These are phyloP conservation scores for Patagioenas fasciata DNA, from an alignment of 2,113 vertebrate species.

Conservation along the genomic window DNA sequence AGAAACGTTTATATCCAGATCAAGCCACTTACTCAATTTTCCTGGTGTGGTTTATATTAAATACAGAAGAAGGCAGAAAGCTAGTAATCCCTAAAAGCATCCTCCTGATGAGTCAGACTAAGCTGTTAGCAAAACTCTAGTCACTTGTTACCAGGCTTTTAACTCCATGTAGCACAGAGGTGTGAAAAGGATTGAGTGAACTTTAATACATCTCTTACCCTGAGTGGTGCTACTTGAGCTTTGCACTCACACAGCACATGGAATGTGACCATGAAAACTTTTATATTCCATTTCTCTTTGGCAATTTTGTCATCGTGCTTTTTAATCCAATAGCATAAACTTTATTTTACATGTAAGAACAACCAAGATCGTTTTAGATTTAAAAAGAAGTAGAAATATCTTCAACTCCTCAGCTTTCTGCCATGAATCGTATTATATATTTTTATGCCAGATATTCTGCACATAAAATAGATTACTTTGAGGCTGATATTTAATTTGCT, in stretches of 20 bases:
- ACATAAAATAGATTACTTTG: neutral
- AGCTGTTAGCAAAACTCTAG: conserved; percentile 9
- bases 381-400: neutral
- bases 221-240: neutral
- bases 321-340: neutral
- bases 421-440: neutral
- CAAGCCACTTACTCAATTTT: conserved; percentile 10
- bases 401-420: neutral
- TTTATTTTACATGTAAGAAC: neutral
- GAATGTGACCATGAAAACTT: neutral
- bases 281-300: neutral
- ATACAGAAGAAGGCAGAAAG: conserved; percentile 6
- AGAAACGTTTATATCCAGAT: neutral
- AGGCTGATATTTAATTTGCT: conserved; percentile 12
- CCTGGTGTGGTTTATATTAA: conserved; percentile 35
- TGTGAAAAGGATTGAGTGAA: neutral
- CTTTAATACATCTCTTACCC: neutral
- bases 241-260: neutral
- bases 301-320: neutral
- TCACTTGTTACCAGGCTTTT: neutral
- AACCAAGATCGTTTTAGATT: neutral
- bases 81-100: conserved; percentile 36
- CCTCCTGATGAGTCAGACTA: conserved; percentile 17
- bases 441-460: neutral
- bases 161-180: neutral